phyloP scores from a whole-genome alignment of 2,888 invertebrate genomes.

The Campopleginae sp. region DNA sequence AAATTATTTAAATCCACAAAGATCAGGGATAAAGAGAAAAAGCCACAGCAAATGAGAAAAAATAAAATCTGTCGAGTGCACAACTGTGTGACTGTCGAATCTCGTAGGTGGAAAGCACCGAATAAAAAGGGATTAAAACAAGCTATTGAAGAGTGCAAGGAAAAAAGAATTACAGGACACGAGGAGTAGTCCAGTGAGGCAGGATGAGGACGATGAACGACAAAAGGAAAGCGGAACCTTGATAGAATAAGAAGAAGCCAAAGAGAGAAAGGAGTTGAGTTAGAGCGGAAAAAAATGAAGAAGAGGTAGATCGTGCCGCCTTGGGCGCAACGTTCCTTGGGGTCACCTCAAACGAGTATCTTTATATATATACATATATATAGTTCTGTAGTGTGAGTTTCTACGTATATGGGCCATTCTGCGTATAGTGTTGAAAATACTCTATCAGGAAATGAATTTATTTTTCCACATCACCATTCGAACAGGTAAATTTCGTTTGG shows the following conservation, averaged over 20 bases:
- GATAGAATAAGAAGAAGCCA: conserved; percentile 23
- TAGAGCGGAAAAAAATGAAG: conserved; percentile 41
- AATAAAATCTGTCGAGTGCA: conserved; percentile 36
- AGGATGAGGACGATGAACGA: conserved; percentile 40
- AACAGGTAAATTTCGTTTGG: too few species aligned
- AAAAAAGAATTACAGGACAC: conserved; percentile 5
- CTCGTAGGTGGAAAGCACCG: conserved; percentile 42
- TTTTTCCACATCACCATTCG: too few species aligned
- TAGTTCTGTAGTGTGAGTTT: background rate
- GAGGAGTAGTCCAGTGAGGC: conserved; percentile 43
- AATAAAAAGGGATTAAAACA: conserved; percentile 19
- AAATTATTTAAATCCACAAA: conserved; percentile 1
- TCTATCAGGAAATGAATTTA: too few species aligned
- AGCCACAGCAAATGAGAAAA: background rate
- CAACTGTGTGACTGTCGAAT: conserved; percentile 41
- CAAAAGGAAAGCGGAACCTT: conserved; percentile 37
- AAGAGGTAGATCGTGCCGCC: conserved; percentile 50
- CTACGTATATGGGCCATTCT: conserved; percentile 13
- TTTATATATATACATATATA: background rate
- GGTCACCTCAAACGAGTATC: conserved; percentile 45
- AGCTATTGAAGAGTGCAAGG: conserved; percentile 12
- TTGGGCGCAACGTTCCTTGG: conserved; percentile 61
- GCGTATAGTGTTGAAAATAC: background rate
- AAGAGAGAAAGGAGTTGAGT: conserved; percentile 34
- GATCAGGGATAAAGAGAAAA: background rate